Evolutionary conservation across 2,888 invertebrate genomes (phyloP).

Genomic region (Blomia tropicalis): DNA sequence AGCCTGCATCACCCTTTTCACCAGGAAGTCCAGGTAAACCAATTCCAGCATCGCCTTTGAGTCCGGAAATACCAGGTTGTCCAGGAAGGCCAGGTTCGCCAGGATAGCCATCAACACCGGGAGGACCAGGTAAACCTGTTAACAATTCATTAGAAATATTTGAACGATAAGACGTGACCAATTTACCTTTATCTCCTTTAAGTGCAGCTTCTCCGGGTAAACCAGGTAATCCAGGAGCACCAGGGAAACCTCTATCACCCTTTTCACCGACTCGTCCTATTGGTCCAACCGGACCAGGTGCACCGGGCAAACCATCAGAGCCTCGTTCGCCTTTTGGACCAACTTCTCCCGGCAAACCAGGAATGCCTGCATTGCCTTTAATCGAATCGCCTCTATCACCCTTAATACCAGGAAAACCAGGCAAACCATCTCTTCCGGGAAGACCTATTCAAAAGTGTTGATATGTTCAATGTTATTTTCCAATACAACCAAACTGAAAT

Average conservation of each 20-base stretch:
- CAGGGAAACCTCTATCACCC: not conserved
- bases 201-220: not conserved
- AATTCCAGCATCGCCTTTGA: constrained; percentile 32
- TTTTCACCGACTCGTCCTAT: not conserved
- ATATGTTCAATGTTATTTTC: no score
- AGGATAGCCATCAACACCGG: not conserved
- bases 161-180: not conserved
- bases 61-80: constrained; percentile 28
- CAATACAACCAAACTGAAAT: constrained; percentile 29
- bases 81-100: constrained; percentile 28
- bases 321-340: not conserved
- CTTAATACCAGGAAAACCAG: constrained; percentile 37
- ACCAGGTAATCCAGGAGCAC: not conserved
- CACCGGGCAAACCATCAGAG: not conserved
- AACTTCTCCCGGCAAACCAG: not conserved
- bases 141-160: not conserved
- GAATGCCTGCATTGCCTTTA: not conserved
- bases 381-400: constrained; percentile 2
- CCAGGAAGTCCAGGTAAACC: constrained; percentile 42
- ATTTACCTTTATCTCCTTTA: not conserved
- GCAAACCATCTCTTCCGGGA: constrained; percentile 43
- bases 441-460: no score
- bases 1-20: constrained; percentile 39
- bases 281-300: not conserved
- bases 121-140: not conserved